Evolutionary conservation across 2,113 vertebrate species (phyloP).

Genomic region (Paracanthobrama guichenoti): DNA sequence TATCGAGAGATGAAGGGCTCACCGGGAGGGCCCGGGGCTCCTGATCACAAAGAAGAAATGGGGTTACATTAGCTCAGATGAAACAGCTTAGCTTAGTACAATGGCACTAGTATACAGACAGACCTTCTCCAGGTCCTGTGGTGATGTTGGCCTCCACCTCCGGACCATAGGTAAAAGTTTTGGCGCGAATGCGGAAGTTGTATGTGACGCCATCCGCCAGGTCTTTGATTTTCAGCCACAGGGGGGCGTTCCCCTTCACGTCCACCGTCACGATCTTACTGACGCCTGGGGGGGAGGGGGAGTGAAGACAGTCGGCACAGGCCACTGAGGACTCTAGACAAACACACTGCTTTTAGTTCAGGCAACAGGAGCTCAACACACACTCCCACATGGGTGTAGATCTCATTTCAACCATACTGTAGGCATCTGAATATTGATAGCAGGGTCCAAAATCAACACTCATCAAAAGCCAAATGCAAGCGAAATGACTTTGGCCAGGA

Average conservation of each 20-base stretch:
- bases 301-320: constrained; percentile 77
- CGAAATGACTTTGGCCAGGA: too few relatives aligned
- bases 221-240: constrained; percentile 96
- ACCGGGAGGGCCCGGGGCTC: constrained; percentile 90
- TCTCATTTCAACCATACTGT: neutral
- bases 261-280: constrained; percentile 98
- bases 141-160: constrained; percentile 96
- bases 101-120: neutral
- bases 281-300: constrained; percentile 83
- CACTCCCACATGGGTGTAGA: constrained; percentile 26
- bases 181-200: constrained; percentile 90
- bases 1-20: constrained; percentile 93
- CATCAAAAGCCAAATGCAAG: too few relatives aligned
- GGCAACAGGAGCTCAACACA: constrained; percentile 54
- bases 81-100: neutral
- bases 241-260: constrained; percentile 86
- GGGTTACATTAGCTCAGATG: neutral
- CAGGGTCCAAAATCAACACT: constrained; percentile 14
- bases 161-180: constrained; percentile 91
- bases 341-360: constrained; percentile 72
- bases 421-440: neutral
- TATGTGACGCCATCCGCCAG: constrained; percentile 90
- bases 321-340: constrained; percentile 74
- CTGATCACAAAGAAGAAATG: constrained; percentile 65
- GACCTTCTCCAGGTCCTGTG: constrained; percentile 95